Evolutionary conservation across 1,140 invertebrate genomes (phyloP).

Genomic region (Venustaconcha ellipsiformis): DNA sequence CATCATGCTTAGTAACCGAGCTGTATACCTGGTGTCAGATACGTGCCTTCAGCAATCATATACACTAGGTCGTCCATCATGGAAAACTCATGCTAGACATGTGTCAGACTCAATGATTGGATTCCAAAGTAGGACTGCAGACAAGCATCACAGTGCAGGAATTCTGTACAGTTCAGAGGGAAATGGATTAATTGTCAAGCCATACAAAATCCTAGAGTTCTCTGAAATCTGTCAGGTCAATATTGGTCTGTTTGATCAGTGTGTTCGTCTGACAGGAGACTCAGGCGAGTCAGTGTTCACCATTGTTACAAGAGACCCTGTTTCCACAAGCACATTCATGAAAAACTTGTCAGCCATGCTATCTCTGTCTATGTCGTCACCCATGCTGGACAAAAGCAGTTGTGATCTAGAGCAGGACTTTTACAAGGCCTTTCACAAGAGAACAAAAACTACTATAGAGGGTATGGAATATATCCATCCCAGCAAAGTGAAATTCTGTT

Average conservation of each 20-base stretch:
- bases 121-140: slow-evolving; percentile 27
- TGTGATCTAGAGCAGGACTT: slow-evolving; percentile 62
- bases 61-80: slow-evolving; percentile 42
- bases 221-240: slow-evolving; percentile 60
- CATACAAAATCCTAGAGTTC: slow-evolving; percentile 48
- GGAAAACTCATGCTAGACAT: slow-evolving; percentile 61
- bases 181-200: slow-evolving; percentile 38
- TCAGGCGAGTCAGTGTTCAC: slow-evolving; percentile 56
- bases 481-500: slow-evolving; percentile 62
- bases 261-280: slow-evolving; percentile 57
- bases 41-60: slow-evolving; percentile 30
- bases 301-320: slow-evolving; percentile 52
- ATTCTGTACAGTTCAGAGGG: slow-evolving; percentile 39
- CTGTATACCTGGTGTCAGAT: slow-evolving; percentile 62
- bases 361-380: slow-evolving; percentile 44
- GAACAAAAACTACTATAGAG: slow-evolving; percentile 52
- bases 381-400: slow-evolving; percentile 48
- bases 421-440: slow-evolving; percentile 52
- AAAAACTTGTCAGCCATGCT: slow-evolving; percentile 54
- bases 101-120: slow-evolving; percentile 59
- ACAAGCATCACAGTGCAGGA: slow-evolving; percentile 44
- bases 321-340: slow-evolving; percentile 50
- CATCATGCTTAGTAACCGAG: slow-evolving; percentile 62
- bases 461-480: slow-evolving; percentile 60
- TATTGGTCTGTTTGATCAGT: slow-evolving; percentile 66